Base-by-base conservation (phyloP, 1,140 invertebrate species). In the Drosophila auraria region DNA sequence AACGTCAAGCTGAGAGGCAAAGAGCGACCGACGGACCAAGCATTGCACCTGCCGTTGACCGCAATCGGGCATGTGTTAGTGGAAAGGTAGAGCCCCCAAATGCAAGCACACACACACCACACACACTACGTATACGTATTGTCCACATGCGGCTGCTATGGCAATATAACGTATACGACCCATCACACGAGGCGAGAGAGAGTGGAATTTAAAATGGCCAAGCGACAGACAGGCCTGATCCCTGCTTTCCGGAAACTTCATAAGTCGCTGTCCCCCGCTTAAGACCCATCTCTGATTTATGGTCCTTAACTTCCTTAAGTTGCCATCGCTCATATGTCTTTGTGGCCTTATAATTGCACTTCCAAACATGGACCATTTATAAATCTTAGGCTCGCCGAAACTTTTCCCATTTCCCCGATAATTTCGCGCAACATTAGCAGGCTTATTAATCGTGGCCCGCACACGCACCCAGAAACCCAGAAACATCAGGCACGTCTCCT, bases 381-480 rank as follows among this genome's bases (percentile, higher is more conserved):
- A 89, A 83, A 83, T 89, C 83, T 80, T 65, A 54, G 66, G 56
- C 50, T 53, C 63, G 58, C 47, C 53, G 30, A 89, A 89, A 89
- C 81, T 89, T 90, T 89, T 89, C 81, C 71, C 81, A 90, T 89
- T 90, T 84, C 49, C 63, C 47, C 58, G 56, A 74, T 79, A 65
- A 89, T 89, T 89, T 90, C 78, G 86, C 86, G 86, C 78, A 75
- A 89, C 86, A 89, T 90, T 90, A 90, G 78, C 82, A 69, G 54
- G 66, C 75, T 82, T 84, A 90, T 90, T 90, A 90, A 90, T 90
- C 87, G 86, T 90, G 65, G 45, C 54, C 51, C 57, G 47, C 50
- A 68, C 50, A 68, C 47, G 49, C 57, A 47, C 6, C 40, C 47
- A 42, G 38, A 40, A 14, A 76, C 47, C 40, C 47, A 42, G 38